Base-by-base conservation (phyloP, 2,797 vertebrate genomes). In the Neopelma chrysocephalum region DNA sequence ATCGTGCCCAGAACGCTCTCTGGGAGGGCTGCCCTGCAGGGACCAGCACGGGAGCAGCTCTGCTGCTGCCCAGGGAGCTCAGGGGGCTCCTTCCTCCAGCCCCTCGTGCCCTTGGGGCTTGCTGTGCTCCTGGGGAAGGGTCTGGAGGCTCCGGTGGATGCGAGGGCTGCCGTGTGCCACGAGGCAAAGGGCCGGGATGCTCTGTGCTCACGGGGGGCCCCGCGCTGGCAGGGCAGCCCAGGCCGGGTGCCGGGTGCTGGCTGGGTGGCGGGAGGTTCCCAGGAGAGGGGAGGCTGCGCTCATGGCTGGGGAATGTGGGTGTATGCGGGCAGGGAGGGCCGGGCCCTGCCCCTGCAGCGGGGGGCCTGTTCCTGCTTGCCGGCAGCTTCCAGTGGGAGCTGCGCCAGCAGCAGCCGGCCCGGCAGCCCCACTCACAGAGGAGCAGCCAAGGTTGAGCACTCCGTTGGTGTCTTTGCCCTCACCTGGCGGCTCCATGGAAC, bases 241-340 rank as follows among this genome's bases (percentile, higher is more conserved):
- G 57, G 26, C 71, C 16, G 23, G 57, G 15, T 51, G 57, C 72
- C 3, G 57, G 51, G 54, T 50, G 77, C 83, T 8, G 64, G 72
- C 25, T 61, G 89, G 17, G 79, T 57, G 89, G 71, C 72, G 2
- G 82, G 81, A 79, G 89, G 84, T 81, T 93, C 93, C 87, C 90
- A 76, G 95, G 88, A 1, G 15, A 68, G 85, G 77, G 72, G 89
- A 91, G 93, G 82, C 86, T 94, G 94, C 4, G 58, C 90, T 97
- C 93, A 96, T 56, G 92, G 90, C 94, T 97, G 93, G 73, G 96
- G 96, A 95, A 97, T 95, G 95, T 90, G 96, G 96, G 95, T 95
- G 96, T 91, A 96, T 48, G 72, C 56, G 11, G 80, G 92, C 88
- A 70, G 88, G 93, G 95, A 95, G 95, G 82, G 87, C 89, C 9